phyloP scores from a whole-genome alignment of 2,113 vertebrate genomes.

The Charadrius vociferus region DNA sequence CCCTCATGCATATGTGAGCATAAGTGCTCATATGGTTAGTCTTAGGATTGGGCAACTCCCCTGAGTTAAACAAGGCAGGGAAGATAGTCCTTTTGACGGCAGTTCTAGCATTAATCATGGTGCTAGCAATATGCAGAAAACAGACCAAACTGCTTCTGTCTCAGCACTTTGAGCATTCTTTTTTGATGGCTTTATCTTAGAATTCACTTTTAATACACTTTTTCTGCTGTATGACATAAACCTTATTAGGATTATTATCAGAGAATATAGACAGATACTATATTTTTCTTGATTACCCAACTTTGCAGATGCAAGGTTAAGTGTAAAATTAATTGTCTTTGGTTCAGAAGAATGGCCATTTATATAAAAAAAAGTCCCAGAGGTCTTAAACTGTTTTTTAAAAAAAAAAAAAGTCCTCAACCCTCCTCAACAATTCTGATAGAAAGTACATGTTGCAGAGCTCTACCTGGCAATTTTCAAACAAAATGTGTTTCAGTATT shows the following conservation, averaged over 20 bases:
- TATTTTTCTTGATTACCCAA: background rate
- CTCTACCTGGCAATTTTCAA: background rate
- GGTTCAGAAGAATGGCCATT: background rate
- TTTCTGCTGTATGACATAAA: background rate
- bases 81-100: background rate
- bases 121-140: background rate
- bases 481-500: background rate
- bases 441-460: background rate
- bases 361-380: background rate
- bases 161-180: background rate
- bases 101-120: background rate
- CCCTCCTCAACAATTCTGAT: background rate
- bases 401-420: background rate
- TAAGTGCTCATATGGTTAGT: background rate
- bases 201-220: background rate
- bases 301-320: background rate
- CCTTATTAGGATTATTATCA: background rate
- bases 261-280: background rate
- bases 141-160: background rate
- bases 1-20: background rate
- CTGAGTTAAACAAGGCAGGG: background rate
- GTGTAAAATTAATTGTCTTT: background rate
- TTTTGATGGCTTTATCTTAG: background rate
- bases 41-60: background rate
- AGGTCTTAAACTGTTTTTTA: background rate